A percentile compares a stretch with the other conserved stretches of the same genome.
These are phyloP conservation scores for Tyto alba DNA, from an alignment of 2,113 vertebrate genomes.

Conservation along the genomic window DNA sequence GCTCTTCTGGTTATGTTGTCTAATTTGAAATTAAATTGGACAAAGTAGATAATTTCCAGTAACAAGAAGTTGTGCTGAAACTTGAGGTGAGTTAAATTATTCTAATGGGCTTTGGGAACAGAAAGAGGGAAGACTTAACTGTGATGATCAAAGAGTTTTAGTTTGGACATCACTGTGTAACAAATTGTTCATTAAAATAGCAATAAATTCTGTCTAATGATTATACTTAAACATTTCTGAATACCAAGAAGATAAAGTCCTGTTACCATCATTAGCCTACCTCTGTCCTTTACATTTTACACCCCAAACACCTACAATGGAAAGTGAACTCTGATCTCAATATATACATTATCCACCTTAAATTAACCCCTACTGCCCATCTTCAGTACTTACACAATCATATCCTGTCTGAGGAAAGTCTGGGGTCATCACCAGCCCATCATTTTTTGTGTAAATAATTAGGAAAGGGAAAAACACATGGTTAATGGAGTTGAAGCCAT, in stretches of 20 bases:
- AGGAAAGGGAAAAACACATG: not conserved
- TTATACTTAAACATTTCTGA: not conserved
- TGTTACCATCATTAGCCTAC: not conserved
- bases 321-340: not conserved
- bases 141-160: slow-evolving; percentile 21
- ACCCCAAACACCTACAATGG: not conserved
- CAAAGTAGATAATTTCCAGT: slow-evolving; percentile 20
- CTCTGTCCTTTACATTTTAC: not conserved
- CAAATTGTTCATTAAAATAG: slow-evolving; percentile 41
- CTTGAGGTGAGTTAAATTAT: not conserved
- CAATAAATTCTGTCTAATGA: not conserved
- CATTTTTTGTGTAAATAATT: not conserved
- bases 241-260: not conserved
- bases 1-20: slow-evolving; percentile 1
- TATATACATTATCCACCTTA: not conserved
- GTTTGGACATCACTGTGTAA: not conserved
- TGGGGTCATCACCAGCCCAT: not conserved
- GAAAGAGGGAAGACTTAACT: not conserved
- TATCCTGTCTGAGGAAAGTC: not conserved
- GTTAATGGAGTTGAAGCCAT: not conserved
- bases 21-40: slow-evolving; percentile 1
- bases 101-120: slow-evolving; percentile 27
- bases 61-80: slow-evolving; percentile 18
- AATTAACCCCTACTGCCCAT: not conserved
- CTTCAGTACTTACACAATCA: not conserved